phyloP scores from a whole-genome alignment of 1,140 invertebrate genomes.

The Neuroterus valhalla region DNA sequence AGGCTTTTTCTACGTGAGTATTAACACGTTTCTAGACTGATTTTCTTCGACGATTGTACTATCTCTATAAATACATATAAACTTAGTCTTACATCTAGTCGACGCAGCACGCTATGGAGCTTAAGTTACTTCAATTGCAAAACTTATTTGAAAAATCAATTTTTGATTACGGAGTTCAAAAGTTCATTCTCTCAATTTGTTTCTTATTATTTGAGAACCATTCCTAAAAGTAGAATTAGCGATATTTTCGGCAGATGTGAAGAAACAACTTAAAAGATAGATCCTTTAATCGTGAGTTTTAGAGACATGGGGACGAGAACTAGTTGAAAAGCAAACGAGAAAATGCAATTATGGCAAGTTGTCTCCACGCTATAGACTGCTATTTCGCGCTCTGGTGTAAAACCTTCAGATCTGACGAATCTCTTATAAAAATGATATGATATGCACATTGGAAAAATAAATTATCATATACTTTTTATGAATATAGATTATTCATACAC shows the following conservation, averaged over 20 bases:
- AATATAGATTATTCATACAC: slow-evolving; percentile 70
- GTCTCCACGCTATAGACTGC: slow-evolving; percentile 36
- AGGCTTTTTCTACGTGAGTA: slow-evolving; percentile 24
- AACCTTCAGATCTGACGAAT: slow-evolving; percentile 60
- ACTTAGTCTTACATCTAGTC: slow-evolving; percentile 21
- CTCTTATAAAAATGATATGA: slow-evolving; percentile 76
- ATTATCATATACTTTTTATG: slow-evolving; percentile 72
- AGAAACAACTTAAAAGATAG: neutral
- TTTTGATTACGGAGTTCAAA: neutral
- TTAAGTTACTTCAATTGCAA: neutral
- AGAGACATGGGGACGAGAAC: slow-evolving; percentile 14
- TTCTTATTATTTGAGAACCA: too few relatives aligned
- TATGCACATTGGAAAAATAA: slow-evolving; percentile 76
- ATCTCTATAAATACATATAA: slow-evolving; percentile 16
- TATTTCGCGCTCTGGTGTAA: slow-evolving; percentile 27
- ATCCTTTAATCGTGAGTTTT: neutral
- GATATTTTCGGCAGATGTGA: neutral
- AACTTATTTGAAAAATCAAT: neutral
- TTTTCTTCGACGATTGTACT: slow-evolving; percentile 9
- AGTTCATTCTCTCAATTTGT: too few relatives aligned
- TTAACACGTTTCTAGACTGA: slow-evolving; percentile 18
- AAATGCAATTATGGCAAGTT: slow-evolving; percentile 46
- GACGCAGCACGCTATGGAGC: slow-evolving; percentile 23
- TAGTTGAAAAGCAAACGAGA: slow-evolving; percentile 13
- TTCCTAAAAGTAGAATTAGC: too few relatives aligned